Base-by-base conservation (phyloP, 1,140 invertebrate species). In the Meteorus sp. region DNA sequence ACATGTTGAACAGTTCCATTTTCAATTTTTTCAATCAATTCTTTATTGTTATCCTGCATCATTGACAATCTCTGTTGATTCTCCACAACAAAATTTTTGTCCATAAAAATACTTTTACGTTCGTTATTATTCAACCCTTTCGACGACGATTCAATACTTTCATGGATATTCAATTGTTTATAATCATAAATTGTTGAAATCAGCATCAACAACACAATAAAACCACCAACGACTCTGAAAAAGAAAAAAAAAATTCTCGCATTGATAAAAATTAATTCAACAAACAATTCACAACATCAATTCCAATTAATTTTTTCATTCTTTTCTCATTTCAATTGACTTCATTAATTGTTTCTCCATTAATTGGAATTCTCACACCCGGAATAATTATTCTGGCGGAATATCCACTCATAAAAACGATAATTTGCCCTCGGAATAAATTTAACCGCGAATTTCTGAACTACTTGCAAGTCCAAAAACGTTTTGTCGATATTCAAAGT, bases 111-210 rank as follows among this genome's bases (percentile, higher is more conserved):
- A 31, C 64, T 66, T 25, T 64, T 70, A 25, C 67, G 70, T 41
- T 78, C 77, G 48, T 84, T 81, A 61, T 81, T 81, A 61, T 81
- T 80, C 8, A 66, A 73, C 5, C 65, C 63, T 51, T 66, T 75
- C 11, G 70, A 70, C 3, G 53, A 57, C 8, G 71, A 77, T 44
- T 77, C 74, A 19, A 69, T 59, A 44, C 74, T 74, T n/a, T 41
- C 50, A 17, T 78, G 78, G 0, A 48, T 23, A 6, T 13, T 59
- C 55, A 65, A 17, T 61, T 70, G 55, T 70, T 64, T 54, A 67
- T 73, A 65, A 52, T 86, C 85, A 72, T 85, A 86, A 0, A 80
- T 41, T 0, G 83, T 82, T 3, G 85, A 83, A n/a, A 79, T 69
- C 5, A 85, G 23, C 82, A 86, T 86, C 70, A 86, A 70, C 3